Conservation (phyloP, 2,113 vertebrate genomes). For the Hydropotes inermis region DNA sequence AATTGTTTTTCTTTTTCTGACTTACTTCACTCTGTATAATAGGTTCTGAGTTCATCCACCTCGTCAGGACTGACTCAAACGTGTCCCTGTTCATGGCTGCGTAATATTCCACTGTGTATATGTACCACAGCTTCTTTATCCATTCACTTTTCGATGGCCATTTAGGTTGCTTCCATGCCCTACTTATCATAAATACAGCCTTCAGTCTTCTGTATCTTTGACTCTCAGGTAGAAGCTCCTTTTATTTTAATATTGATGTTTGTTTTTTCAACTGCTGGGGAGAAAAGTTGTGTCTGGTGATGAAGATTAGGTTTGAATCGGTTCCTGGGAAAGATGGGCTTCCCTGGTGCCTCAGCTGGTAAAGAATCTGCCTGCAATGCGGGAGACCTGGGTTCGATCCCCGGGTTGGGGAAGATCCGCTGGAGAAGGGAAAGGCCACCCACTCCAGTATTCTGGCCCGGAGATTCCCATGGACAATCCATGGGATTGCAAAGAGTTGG, state of each 20-base stretch:
- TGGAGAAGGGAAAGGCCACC: background rate
- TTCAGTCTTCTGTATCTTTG: slow-evolving; percentile 87
- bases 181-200: background rate
- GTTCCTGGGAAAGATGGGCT: background rate
- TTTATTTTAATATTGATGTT: slow-evolving; percentile 96
- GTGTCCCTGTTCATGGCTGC: background rate
- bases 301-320: background rate
- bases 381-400: background rate
- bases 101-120: background rate
- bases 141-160: background rate
- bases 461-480: background rate
- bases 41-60: background rate
- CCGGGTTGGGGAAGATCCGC: background rate
- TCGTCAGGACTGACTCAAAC: background rate
- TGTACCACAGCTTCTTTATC: background rate
- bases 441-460: background rate
- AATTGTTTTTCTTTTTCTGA: background rate
- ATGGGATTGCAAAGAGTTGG: no score
- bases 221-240: slow-evolving; percentile 94
- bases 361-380: background rate
- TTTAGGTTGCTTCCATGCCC: background rate
- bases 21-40: background rate
- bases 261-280: slow-evolving; percentile 96
- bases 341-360: background rate
- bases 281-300: background rate